phyloP scores from a whole-genome alignment of 1,140 invertebrate species.

The Neotoxoptera formosana region DNA sequence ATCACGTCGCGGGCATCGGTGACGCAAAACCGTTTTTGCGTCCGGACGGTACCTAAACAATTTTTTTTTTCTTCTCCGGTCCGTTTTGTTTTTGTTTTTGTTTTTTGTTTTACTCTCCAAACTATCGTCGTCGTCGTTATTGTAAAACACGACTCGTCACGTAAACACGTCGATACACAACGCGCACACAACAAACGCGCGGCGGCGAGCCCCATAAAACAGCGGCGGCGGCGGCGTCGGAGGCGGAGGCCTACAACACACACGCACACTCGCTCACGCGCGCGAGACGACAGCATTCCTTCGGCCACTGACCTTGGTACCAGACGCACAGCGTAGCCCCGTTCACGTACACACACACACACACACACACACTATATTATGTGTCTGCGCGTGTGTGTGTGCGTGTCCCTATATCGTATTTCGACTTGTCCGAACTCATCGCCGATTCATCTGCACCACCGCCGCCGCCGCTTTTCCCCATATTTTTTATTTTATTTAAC shows the following conservation, averaged over 20 bases:
- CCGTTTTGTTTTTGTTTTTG: slow-evolving; percentile 1
- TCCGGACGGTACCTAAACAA: background rate
- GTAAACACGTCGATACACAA: background rate
- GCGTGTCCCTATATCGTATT: slow-evolving; percentile 46
- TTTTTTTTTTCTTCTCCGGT: background rate
- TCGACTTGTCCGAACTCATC: slow-evolving; percentile 56
- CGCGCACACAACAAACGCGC: background rate
- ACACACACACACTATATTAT: background rate
- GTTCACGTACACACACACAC: slow-evolving; percentile 35
- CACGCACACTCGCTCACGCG: slow-evolving; percentile 8
- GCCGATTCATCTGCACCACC: slow-evolving; percentile 50
- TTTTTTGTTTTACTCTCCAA: background rate
- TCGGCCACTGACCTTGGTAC: slow-evolving; percentile 58
- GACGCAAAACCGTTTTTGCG: background rate
- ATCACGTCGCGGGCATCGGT: background rate
- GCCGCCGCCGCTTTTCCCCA: background rate
- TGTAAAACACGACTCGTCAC: background rate
- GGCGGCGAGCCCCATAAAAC: slow-evolving; percentile 14
- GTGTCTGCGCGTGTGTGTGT: background rate
- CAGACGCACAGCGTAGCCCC: slow-evolving; percentile 45
- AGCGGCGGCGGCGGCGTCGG: slow-evolving; percentile 21
- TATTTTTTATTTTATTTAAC: slow-evolving; percentile 30
- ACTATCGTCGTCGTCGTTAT: no score
- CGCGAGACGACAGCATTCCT: slow-evolving; percentile 55
- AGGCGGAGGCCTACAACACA: slow-evolving; percentile 39